A percentile compares a stretch with the other conserved stretches of the same genome.
Conservation (phyloP, 1,140 invertebrate species). For the Phortica variegata region DNA sequence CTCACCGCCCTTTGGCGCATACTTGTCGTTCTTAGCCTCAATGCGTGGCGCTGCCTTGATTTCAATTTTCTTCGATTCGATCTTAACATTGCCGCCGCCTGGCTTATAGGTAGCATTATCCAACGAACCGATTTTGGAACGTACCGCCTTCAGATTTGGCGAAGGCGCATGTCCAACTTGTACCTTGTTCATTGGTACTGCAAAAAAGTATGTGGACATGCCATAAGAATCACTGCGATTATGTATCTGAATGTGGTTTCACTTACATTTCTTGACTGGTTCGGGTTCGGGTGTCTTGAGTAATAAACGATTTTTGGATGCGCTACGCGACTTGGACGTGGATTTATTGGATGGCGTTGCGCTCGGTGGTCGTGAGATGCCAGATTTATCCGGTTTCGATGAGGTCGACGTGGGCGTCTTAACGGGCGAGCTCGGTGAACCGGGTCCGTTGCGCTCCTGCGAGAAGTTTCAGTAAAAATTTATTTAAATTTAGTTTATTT, state of each 20-base stretch:
- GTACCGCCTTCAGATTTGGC: constrained; percentile 86
- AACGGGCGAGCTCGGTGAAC: constrained; percentile 51
- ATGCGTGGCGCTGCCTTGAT: constrained; percentile 82
- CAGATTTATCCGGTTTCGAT: constrained; percentile 48
- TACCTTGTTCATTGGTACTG: constrained; percentile 90
- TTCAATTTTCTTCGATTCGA: constrained; percentile 83
- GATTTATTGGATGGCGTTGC: constrained; percentile 56
- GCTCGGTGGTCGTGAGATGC: constrained; percentile 48
- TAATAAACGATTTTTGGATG: constrained; percentile 50
- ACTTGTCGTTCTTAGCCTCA: constrained; percentile 88
- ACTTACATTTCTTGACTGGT: constrained; percentile 74
- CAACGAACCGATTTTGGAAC: constrained; percentile 92
- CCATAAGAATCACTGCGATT: neutral
- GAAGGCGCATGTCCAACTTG: constrained; percentile 88
- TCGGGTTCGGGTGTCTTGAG: constrained; percentile 56
- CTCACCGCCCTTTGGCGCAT: constrained; percentile 83
- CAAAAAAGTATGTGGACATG: constrained; percentile 53
- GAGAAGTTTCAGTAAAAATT: no score
- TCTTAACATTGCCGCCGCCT: constrained; percentile 88
- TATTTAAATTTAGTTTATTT: neutral
- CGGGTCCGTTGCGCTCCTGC: constrained; percentile 56
- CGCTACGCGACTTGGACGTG: constrained; percentile 47
- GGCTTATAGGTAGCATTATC: constrained; percentile 91
- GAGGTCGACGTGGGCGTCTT: constrained; percentile 56
- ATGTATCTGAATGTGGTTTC: neutral